phyloP scores from a whole-genome alignment of 30 jellyfish, hydroid and myxozoan species.

The Hydractinia symbiolongicarpus region DNA sequence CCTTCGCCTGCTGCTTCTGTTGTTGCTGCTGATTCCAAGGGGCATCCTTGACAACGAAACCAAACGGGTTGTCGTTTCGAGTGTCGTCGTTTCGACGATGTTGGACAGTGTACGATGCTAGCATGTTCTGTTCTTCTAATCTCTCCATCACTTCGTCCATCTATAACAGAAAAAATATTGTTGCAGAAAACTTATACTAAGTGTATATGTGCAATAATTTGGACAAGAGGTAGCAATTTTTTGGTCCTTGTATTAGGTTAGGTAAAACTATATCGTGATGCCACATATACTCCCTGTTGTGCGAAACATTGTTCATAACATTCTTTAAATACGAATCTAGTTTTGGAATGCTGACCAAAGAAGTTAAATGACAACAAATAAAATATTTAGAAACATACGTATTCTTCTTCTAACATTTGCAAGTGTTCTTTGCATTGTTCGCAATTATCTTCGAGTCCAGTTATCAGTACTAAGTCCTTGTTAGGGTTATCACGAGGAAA shows the following conservation, averaged over 20 bases:
- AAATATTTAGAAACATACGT: slow-evolving; percentile 43
- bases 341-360: no score
- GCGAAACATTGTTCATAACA: no score
- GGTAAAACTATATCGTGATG: not conserved
- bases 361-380: no score
- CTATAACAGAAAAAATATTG: slow-evolving; percentile 16
- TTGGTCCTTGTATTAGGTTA: not conserved
- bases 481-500: slow-evolving; percentile 67
- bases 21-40: slow-evolving; percentile 54
- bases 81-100: slow-evolving; percentile 32
- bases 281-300: no score
- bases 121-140: slow-evolving; percentile 47
- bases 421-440: slow-evolving; percentile 89
- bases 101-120: slow-evolving; percentile 56
- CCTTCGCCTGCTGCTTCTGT: slow-evolving; percentile 20
- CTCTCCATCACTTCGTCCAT: slow-evolving; percentile 86
- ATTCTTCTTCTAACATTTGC: slow-evolving; percentile 78
- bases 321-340: no score
- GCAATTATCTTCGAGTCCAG: slow-evolving; percentile 79
- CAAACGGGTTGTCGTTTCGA: slow-evolving; percentile 30
- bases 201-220: not conserved
- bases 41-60: slow-evolving; percentile 88
- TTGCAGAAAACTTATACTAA: no score
- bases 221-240: not conserved
- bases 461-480: slow-evolving; percentile 39